A percentile compares a stretch with the other conserved stretches of the same genome.
Conservation (phyloP, 2,888 invertebrate genomes). For the Theodoxus fluviatilis region DNA sequence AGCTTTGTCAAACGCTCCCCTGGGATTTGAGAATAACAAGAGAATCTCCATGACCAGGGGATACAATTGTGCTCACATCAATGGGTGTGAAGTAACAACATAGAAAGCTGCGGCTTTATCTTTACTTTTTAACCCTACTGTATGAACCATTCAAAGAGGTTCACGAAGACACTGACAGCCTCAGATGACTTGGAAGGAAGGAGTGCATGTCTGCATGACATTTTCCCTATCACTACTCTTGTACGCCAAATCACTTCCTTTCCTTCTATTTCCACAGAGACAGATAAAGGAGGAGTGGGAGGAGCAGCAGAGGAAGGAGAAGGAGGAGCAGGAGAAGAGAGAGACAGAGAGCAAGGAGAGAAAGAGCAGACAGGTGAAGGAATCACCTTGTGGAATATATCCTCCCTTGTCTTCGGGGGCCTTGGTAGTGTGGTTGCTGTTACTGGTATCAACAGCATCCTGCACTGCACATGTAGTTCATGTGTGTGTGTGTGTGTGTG, state of each 20-base stretch:
- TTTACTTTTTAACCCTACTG: too few species aligned
- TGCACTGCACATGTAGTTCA: neutral
- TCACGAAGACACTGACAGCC: too few species aligned
- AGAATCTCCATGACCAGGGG: too few species aligned
- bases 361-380: constrained; percentile 54
- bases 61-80: too few species aligned
- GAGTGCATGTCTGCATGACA: too few species aligned
- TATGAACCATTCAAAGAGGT: too few species aligned
- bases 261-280: constrained; percentile 25
- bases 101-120: too few species aligned
- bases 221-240: neutral
- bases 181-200: too few species aligned
- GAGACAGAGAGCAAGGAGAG: constrained; percentile 48
- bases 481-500: neutral
- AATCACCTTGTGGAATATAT: neutral
- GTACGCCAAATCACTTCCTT: neutral
- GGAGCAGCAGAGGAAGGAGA: constrained; percentile 52
- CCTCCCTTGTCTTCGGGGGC: neutral
- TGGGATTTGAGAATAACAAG: too few species aligned
- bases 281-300: constrained; percentile 54
- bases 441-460: constrained; percentile 11
- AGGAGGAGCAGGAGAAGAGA: constrained; percentile 51
- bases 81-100: too few species aligned
- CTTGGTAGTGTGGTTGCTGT: neutral
- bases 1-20: too few species aligned